Conservation (phyloP, 2,113 vertebrate species). For the Coreoperca whiteheadi region DNA sequence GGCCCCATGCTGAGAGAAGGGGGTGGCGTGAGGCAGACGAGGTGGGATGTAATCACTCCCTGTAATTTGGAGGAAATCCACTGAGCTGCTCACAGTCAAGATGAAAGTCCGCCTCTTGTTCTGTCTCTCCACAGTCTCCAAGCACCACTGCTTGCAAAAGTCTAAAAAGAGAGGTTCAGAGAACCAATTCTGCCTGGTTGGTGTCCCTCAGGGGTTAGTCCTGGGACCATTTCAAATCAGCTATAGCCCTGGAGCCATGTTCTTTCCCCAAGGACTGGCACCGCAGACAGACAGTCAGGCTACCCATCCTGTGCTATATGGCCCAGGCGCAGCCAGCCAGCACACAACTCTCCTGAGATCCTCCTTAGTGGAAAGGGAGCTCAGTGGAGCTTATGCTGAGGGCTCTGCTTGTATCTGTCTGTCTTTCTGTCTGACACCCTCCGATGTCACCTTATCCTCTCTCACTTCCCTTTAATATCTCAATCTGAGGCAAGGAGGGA, state of each 20-base stretch:
- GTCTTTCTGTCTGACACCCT: slow-evolving; percentile 70
- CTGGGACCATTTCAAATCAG: slow-evolving; percentile 78
- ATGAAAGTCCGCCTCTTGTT: slow-evolving; percentile 75
- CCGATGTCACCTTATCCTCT: slow-evolving; percentile 58
- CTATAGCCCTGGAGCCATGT: slow-evolving; percentile 80
- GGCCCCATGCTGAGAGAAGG: slow-evolving; percentile 52
- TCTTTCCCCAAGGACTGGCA: slow-evolving; percentile 75
- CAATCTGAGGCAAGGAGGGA: slow-evolving; percentile 45
- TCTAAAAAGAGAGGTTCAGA: slow-evolving; percentile 71
- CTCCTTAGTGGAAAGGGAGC: slow-evolving; percentile 69
- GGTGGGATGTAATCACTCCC: slow-evolving; percentile 79
- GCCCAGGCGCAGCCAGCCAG: slow-evolving; percentile 70
- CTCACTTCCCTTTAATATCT: slow-evolving; percentile 59
- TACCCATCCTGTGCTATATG: slow-evolving; percentile 66
- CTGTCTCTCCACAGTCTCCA: slow-evolving; percentile 51
- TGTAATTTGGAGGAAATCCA: slow-evolving; percentile 83
- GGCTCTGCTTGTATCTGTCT: slow-evolving; percentile 56
- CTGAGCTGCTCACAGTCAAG: slow-evolving; percentile 72
- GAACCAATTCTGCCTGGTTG: slow-evolving; percentile 69
- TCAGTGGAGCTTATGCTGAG: slow-evolving; percentile 74
- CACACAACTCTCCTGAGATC: slow-evolving; percentile 77
- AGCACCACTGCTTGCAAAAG: slow-evolving; percentile 68
- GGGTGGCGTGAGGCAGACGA: slow-evolving; percentile 53
- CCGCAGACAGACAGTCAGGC: slow-evolving; percentile 76
- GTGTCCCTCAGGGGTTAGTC: slow-evolving; percentile 73